A percentile compares a stretch with the other conserved stretches of the same genome.
Evolutionary conservation across 2,113 vertebrate genomes (phyloP).

Genomic region (Gymnogyps californianus): DNA sequence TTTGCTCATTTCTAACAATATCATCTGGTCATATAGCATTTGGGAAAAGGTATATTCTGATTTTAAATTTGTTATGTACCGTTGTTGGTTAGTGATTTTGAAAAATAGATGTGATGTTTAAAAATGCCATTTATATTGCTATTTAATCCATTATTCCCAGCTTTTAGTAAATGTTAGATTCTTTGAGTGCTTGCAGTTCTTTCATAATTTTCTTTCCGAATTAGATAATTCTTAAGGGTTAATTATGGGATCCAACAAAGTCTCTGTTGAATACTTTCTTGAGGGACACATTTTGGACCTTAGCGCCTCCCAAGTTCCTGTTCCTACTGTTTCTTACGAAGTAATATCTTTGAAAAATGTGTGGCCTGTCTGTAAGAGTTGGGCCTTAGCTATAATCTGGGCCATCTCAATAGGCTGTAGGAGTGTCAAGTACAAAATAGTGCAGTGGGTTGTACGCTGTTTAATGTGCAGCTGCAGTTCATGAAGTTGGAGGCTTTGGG

Average conservation of each 20-base stretch:
- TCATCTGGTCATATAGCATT: background rate
- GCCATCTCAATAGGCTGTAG: background rate
- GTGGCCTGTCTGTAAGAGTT: background rate
- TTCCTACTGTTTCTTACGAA: fast-evolving
- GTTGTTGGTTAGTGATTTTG: background rate
- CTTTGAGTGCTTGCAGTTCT: background rate
- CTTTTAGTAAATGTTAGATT: background rate
- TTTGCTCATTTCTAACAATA: constrained; percentile 38
- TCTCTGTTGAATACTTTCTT: background rate
- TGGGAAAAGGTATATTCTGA: background rate
- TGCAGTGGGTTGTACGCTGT: background rate
- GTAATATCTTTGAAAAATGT: background rate
- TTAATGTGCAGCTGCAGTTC: background rate
- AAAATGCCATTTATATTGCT: background rate
- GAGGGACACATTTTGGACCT: background rate
- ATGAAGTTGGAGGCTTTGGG: background rate
- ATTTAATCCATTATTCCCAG: background rate
- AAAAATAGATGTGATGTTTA: background rate
- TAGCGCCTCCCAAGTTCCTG: background rate
- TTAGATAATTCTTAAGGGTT: background rate
- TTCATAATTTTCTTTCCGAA: background rate
- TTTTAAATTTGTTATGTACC: background rate
- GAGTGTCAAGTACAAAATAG: fast-evolving
- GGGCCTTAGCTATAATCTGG: background rate
- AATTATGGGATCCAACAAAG: background rate